Percentiles rank a stretch among this genome's conserved stretches.
Evolutionary conservation across 2,113 vertebrate genomes (phyloP).

Genomic region (Ophiodon elongatus): DNA sequence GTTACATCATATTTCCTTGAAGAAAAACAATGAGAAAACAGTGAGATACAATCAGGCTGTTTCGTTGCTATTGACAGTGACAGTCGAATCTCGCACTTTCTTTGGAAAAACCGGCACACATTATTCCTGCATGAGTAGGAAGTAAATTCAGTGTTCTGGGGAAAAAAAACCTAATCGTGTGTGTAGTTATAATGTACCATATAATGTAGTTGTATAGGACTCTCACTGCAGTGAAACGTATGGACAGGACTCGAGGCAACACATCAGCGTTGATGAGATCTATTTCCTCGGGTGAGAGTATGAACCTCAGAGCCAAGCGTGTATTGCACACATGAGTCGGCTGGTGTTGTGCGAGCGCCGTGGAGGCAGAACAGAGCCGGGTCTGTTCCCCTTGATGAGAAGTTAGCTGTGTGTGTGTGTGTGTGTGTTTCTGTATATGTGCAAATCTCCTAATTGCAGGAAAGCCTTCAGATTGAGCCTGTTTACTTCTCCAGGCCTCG

Average conservation of each 20-base stretch:
- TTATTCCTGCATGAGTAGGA: neutral
- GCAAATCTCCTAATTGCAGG: conserved; percentile 67
- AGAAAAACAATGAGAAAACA: neutral
- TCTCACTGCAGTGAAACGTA: neutral
- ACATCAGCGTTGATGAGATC: conserved; percentile 1
- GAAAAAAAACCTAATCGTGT: neutral
- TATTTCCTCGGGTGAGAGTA: neutral
- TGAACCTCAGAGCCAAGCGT: conserved; percentile 27
- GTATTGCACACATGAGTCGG: conserved; percentile 22
- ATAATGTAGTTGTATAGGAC: too few species aligned
- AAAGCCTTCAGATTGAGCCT: conserved; percentile 52
- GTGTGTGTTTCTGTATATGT: conserved; percentile 26
- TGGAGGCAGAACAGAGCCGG: conserved; percentile 22
- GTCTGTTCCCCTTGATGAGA: conserved; percentile 43
- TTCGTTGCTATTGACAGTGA: neutral
- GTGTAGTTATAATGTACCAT: neutral
- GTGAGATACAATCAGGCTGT: neutral
- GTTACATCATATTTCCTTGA: neutral
- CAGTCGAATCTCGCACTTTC: neutral
- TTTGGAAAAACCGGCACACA: neutral
- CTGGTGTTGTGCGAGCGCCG: neutral
- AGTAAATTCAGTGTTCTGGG: neutral
- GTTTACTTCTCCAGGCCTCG: conserved; percentile 50
- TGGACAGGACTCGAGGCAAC: neutral
- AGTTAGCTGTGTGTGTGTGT: conserved; percentile 10